Base-by-base conservation (phyloP, 2,888 invertebrate species). In the Nyleta sp. region DNA sequence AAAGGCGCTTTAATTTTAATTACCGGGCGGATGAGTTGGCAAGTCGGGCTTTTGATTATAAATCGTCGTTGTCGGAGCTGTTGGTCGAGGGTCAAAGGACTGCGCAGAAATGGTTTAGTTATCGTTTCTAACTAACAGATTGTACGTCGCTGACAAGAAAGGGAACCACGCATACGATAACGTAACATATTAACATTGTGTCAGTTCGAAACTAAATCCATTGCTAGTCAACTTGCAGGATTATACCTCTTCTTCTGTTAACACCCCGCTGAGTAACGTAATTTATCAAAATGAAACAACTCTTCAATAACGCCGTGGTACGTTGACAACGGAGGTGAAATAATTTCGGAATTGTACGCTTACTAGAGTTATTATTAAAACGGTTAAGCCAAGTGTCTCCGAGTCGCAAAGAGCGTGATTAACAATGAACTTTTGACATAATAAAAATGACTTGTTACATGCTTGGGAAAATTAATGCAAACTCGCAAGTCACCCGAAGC, bases 121-220 rank as follows among this genome's bases (percentile, higher is more conserved):
- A 75, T 59, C 74, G 75, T 67, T 60, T 62, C 70, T 40, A 57
- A 59, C 50, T 50, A 68, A 70, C 71, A 65, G 71, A 60, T 64
- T 71, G 55, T 22, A 67, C 74, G 68, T 62, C 24, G 53, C 57
- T 65, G 55, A 74, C 79, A 57, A 75, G 75, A 75, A 71, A 75
- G 67, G 57, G 64, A 74, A 52, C 68, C 60, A 53, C 53, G 65
- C 60, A 31, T 20, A 64, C 60, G 62, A 60, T 67, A 74, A 62
- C 75, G 44, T 46, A 78, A 72, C 57, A 60, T 62, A 53, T 65
- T 72, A 78, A 72, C 71, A 65, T 52, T 62, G 24, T 50, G 46
- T 60, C 62, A 67, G 62, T 67, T 75, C 62, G 24, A 48, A 75
- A 68, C 75, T 57, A 67, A 75, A 72, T 33, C 48, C 48, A 72